Evolutionary conservation across 2,113 vertebrate genomes (phyloP), one percentile per base, ranked within the genome.

Genomic region (Bambusicola thoracicus): DNA sequence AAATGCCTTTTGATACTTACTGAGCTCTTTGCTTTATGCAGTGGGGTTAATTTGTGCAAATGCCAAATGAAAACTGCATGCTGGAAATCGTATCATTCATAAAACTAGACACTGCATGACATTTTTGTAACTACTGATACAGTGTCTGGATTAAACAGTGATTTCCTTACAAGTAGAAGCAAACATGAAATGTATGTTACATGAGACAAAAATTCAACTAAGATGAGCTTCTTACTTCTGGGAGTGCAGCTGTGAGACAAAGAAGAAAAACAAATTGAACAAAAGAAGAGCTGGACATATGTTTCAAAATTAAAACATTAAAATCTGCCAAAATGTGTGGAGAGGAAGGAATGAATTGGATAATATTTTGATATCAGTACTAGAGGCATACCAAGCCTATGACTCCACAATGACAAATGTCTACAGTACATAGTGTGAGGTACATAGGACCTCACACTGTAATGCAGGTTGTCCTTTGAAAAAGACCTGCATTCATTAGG

Each of bases 171-270:
- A 22, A 65, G 46, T 43, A 89, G 76, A 77, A 85, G 56, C 76
- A 92, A 89, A 93, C 61, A 51, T 14, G 10, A 83, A 75, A 13
- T 24, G 11, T 32, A 12, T 61, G 24, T 82, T 89, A 72, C 65
- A 4, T 17, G 34, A n/a, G 24, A 74, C 53, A 43, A 41, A 1
- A 81, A 85, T 92, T 83, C 73, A 44, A 36, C 36, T 75, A 3
- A 4, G 34, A 58, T 0, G 0, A 84, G 56, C 36, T 85, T 83
- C 46, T 83, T 85, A 62, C 21, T 92, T 79, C 79, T 85, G 84
- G 51, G 69, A 34, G 82, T 87, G 68, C 55, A 81, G 55, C 87
- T 91, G 38, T 92, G 62, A 94, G 94, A 83, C 53, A 85, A 69
- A 83, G 51, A 46, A 59, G 67, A 74, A 81, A 77, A 90, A 78